Evolutionary conservation across 2,113 vertebrate genomes (phyloP).

Genomic region (Ceyx margarethae): DNA sequence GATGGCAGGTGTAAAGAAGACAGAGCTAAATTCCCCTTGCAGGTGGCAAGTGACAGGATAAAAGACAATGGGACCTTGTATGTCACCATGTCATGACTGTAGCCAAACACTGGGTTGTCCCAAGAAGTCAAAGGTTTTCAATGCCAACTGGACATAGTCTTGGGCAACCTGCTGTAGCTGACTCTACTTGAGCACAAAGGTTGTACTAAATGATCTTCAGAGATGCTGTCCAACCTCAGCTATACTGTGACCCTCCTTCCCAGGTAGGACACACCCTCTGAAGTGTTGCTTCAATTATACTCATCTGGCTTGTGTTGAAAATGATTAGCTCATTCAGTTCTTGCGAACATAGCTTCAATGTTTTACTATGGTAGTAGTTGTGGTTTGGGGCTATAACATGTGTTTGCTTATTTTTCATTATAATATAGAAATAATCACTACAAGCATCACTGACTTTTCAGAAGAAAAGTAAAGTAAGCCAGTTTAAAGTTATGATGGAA

Average conservation of each 20-base stretch:
- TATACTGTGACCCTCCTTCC: not conserved
- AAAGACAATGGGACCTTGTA: not conserved
- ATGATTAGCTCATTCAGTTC: not conserved
- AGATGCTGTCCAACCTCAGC: not conserved
- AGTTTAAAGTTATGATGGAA: not conserved
- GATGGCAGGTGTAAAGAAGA: not conserved
- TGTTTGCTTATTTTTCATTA: not conserved
- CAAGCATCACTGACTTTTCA: not conserved
- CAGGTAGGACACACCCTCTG: not conserved
- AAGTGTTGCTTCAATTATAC: not conserved
- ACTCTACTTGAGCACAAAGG: not conserved
- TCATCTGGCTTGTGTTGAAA: not conserved
- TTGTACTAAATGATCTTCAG: not conserved
- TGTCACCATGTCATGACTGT: not conserved
- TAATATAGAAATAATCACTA: not conserved
- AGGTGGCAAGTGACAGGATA: not conserved
- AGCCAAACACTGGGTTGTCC: not conserved
- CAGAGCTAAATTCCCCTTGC: not conserved
- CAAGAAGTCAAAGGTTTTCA: rapidly evolving
- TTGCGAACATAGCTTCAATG: not conserved
- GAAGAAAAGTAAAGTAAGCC: not conserved
- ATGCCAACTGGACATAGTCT: not conserved
- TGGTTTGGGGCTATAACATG: not conserved
- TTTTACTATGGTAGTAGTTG: not conserved
- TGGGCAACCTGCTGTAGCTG: not conserved